Evolutionary conservation across 2,888 invertebrate species (phyloP).

Genomic region (Lissonota sp.): DNA sequence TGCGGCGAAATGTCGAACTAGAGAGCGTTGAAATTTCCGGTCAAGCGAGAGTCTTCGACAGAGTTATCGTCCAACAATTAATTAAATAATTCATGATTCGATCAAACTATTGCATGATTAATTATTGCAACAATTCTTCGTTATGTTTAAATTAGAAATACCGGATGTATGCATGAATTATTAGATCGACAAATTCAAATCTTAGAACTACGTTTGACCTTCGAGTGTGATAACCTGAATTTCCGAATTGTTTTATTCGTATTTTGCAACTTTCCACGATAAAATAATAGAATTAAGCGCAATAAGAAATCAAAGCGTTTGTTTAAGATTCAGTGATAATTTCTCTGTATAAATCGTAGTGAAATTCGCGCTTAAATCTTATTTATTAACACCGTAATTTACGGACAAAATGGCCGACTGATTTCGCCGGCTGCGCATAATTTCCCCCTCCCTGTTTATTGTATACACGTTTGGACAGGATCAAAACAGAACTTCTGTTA

Average conservation of each 20-base stretch:
- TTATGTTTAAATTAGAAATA: background rate
- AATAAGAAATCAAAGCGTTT: background rate
- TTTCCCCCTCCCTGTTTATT: conserved; percentile 10
- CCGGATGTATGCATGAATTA: background rate
- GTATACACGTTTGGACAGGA: too few relatives aligned
- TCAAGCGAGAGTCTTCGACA: conserved; percentile 29
- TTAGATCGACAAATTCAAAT: background rate
- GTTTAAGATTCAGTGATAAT: background rate
- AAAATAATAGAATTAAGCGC: conserved; percentile 1
- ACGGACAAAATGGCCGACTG: conserved; percentile 32
- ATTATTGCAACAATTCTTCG: background rate
- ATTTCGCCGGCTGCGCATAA: conserved; percentile 38
- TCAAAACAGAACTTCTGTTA: too few relatives aligned
- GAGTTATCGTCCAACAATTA: background rate
- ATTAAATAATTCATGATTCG: background rate
- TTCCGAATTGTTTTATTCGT: conserved; percentile 6
- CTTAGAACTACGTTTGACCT: conserved; percentile 20
- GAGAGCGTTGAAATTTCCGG: conserved; percentile 17
- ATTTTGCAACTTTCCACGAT: background rate
- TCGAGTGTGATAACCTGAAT: conserved; percentile 41
- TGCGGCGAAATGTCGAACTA: conserved; percentile 26
- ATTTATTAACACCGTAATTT: conserved; percentile 18
- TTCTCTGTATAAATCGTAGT: background rate
- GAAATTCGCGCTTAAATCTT: background rate
- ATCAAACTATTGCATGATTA: background rate